Evolutionary conservation across 2,113 vertebrate species (phyloP).

Genomic region (Coracopsis vasa): DNA sequence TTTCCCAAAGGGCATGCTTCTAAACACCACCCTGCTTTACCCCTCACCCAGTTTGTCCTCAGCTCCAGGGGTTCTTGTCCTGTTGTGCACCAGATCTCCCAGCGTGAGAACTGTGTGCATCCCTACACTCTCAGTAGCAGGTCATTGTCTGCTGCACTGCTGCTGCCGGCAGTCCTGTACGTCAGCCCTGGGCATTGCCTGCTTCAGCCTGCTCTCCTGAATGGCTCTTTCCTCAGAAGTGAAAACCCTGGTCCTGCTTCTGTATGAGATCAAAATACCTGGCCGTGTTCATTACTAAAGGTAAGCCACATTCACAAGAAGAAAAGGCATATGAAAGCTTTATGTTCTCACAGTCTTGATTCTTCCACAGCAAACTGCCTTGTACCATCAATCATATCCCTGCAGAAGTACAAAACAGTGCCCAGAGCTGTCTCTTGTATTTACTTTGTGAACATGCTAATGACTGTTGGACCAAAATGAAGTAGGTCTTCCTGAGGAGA

Average conservation of each 20-base stretch:
- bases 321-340: background rate
- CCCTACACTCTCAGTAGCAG: background rate
- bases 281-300: background rate
- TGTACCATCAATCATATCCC: background rate
- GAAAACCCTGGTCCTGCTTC: background rate
- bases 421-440: background rate
- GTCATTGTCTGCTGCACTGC: background rate
- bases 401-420: background rate
- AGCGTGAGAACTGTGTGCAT: accelerated
- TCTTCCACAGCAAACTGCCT: background rate
- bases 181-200: background rate
- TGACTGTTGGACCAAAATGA: background rate
- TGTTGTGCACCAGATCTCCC: background rate
- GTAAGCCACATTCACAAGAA: background rate
- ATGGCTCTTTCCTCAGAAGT: background rate
- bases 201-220: background rate
- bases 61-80: background rate
- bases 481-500: background rate
- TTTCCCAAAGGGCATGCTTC: background rate
- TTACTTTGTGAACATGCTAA: background rate
- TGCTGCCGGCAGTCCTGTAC: background rate
- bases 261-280: background rate
- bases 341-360: background rate
- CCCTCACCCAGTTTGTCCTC: background rate
- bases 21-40: background rate